Evolutionary conservation across 2,888 invertebrate genomes (phyloP).

Genomic region (Corbicula japonica): DNA sequence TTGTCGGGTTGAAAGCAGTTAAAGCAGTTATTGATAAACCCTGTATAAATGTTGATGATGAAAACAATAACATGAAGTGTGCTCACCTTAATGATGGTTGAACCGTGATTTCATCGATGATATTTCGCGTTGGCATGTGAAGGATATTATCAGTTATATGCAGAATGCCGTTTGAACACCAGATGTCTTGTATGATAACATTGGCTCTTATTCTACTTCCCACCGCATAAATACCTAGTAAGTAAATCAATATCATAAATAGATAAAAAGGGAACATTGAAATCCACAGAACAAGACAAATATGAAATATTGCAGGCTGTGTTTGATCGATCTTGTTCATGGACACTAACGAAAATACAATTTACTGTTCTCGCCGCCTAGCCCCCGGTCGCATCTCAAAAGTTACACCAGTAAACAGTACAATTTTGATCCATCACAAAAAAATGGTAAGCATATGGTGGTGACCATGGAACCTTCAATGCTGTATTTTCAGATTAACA

Average conservation of each 20-base stretch:
- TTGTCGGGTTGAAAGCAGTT: not conserved
- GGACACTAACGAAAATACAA: too few relatives aligned
- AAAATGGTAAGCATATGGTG: too few relatives aligned
- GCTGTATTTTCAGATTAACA: too few relatives aligned
- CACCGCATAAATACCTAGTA: constrained; percentile 70
- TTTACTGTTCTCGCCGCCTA: too few relatives aligned
- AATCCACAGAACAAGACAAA: too few relatives aligned
- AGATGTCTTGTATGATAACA: constrained; percentile 76
- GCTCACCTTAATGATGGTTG: constrained; percentile 71
- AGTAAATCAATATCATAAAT: constrained; percentile 13
- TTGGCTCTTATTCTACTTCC: constrained; percentile 78
- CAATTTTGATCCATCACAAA: too few relatives aligned
- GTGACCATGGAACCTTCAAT: too few relatives aligned
- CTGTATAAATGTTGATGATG: not conserved
- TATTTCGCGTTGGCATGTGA: constrained; percentile 77
- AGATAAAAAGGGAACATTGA: too few relatives aligned
- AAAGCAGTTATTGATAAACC: not conserved
- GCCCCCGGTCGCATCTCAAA: too few relatives aligned
- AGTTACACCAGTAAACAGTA: too few relatives aligned
- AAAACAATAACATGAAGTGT: not conserved
- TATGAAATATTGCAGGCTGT: too few relatives aligned
- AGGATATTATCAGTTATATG: constrained; percentile 79
- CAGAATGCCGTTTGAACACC: constrained; percentile 81
- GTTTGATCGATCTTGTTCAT: too few relatives aligned
- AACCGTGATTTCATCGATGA: constrained; percentile 72